phyloP scores from a whole-genome alignment of 1,140 invertebrate species.

The Hydropsyche tenuis region DNA sequence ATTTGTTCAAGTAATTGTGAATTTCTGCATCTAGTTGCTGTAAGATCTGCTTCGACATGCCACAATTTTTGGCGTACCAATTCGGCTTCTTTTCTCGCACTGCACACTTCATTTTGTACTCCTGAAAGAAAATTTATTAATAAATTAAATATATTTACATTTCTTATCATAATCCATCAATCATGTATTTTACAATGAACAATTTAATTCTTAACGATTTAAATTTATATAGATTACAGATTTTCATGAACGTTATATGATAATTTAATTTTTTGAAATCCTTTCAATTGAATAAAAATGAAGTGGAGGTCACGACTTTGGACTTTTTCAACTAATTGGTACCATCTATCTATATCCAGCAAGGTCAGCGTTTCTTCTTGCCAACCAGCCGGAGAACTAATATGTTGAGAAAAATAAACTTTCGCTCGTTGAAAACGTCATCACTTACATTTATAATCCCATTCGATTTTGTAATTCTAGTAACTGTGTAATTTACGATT shows the following conservation, averaged over 20 bases:
- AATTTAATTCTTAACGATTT: no score
- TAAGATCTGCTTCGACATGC: constrained; percentile 57
- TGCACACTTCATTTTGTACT: constrained; percentile 58
- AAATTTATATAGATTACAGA: no score
- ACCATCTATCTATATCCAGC: constrained; percentile 18
- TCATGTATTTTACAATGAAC: no score
- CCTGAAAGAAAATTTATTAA: no score
- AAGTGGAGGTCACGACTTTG: background rate
- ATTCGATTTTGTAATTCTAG: background rate
- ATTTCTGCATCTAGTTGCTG: constrained; percentile 57
- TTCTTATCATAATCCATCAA: no score
- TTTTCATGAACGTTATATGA: no score
- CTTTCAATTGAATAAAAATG: no score
- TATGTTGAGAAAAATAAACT: background rate
- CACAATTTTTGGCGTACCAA: constrained; percentile 57
- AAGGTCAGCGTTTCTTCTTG: background rate
- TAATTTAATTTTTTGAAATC: no score
- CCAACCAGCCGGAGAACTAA: constrained; percentile 12
- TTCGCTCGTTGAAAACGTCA: background rate
- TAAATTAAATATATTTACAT: no score
- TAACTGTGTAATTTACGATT: no score
- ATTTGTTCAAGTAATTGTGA: constrained; percentile 57
- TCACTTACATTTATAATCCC: background rate
- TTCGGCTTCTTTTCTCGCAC: constrained; percentile 61
- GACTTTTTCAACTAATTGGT: constrained; percentile 19